Evolutionary conservation across 2,888 invertebrate genomes (phyloP).

Genomic region (Diaphora mendica): DNA sequence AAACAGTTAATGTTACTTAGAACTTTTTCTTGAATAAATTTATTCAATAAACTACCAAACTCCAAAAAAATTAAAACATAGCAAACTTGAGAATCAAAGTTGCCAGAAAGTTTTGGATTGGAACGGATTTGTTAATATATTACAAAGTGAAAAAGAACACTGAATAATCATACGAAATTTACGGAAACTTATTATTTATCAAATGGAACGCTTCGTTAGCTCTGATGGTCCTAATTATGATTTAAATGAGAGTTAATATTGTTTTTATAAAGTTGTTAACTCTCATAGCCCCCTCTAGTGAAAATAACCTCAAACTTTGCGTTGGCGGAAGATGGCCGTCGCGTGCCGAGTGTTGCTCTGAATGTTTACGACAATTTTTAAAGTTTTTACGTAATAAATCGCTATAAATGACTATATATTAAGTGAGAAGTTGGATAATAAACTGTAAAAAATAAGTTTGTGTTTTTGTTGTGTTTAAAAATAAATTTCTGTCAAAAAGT

Average conservation of each 20-base stretch:
- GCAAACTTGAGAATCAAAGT: not conserved
- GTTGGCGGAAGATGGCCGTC: constrained; percentile 85
- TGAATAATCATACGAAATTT: not conserved
- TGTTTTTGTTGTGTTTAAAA: constrained; percentile 61
- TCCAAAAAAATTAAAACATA: not conserved
- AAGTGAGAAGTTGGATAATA: constrained; percentile 59
- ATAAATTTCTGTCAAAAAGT: constrained; percentile 78
- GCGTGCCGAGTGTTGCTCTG: constrained; percentile 81
- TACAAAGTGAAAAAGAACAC: not conserved
- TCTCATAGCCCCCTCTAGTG: constrained; percentile 70
- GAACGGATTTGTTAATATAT: not conserved
- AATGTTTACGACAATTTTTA: constrained; percentile 78
- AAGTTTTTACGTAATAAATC: constrained; percentile 74
- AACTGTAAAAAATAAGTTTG: constrained; percentile 54
- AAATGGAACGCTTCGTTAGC: too few species aligned
- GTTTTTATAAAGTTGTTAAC: constrained; percentile 11
- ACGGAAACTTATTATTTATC: not conserved
- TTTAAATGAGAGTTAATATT: not conserved
- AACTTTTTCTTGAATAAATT: not conserved
- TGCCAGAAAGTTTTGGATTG: not conserved
- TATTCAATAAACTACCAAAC: not conserved
- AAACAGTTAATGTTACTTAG: not conserved
- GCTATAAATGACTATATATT: constrained; percentile 61
- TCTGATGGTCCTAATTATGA: not conserved
- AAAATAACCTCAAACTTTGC: constrained; percentile 71